Evolutionary conservation across 2,888 invertebrate species (phyloP), one percentile per base, ranked within the genome.

Genomic region (Amorpha juglandis): DNA sequence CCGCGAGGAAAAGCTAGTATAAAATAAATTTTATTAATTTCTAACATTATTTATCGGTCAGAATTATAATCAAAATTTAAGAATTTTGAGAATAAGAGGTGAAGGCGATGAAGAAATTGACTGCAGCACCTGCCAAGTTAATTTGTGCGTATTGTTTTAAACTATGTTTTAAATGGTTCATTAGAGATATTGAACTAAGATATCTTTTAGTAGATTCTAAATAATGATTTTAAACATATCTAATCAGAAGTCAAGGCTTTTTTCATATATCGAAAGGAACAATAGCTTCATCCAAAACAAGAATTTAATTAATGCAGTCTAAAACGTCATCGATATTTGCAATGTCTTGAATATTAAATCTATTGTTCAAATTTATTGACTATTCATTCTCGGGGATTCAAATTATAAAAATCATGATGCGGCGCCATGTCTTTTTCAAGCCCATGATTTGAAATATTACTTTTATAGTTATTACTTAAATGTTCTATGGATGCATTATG

Each of bases 301-400:
- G 35, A 55, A 35, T 55, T 55, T 27, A 16, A 55, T 55, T 8
- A 55, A 50, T 50, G 50, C 50, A 11, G 11, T 19, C 19, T 48
- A 16, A 48, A 2, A n/a, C 51, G 16, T 38, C 33, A 35, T 38
- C 38, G 55, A 35, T 55, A 55, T 55, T 55, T 35, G 16, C 16
- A 16, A 55, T 55, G 14, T 55, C 35, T 8, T 55, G 55, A 55
- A 14, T 55, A 33, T 55, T 35, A 55, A 55, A 55, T 55, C n/a
- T 45, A 47, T 62, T 27, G 21, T 45, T 62, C 19, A 14, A 45
- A n/a, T 45, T 45, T 42, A 62, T 27, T 48, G 33, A 50, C 16
- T 6, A 38, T 38, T 1, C 1, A 50, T 19, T 50, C 50, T 9
- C 19, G 8, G 19, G 3, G 19, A 19, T 50, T 19, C 19, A 19